These are phyloP conservation scores for Tenodera sinensis DNA, from an alignment of 2,888 invertebrate genomes.

Conservation along the genomic window DNA sequence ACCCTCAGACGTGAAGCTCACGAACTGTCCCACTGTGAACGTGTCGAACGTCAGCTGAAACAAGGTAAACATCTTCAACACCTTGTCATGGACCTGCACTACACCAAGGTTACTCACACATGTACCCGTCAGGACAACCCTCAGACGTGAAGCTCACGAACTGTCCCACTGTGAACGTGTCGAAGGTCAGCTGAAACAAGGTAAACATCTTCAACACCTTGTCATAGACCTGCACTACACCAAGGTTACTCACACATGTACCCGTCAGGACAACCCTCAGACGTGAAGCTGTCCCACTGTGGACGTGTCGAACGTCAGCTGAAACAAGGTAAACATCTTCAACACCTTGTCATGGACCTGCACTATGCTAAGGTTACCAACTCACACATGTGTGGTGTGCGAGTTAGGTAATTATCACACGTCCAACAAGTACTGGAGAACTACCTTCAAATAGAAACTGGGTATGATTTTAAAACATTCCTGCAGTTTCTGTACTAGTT, in stretches of 20 bases:
- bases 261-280: slow-evolving; percentile 75
- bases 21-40: slow-evolving; percentile 76
- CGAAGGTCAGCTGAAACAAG: slow-evolving; percentile 68
- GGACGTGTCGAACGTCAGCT: slow-evolving; percentile 81
- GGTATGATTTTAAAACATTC: too few relatives aligned
- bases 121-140: slow-evolving; percentile 76
- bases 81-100: too few relatives aligned
- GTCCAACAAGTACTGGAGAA: too few relatives aligned
- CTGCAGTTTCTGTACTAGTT: too few relatives aligned
- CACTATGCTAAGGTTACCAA: too few relatives aligned
- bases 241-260: too few relatives aligned
- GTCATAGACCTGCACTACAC: too few relatives aligned
- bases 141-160: slow-evolving; percentile 73
- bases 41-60: slow-evolving; percentile 78
- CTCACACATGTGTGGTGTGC: too few relatives aligned
- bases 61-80: neutral
- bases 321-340: slow-evolving; percentile 39
- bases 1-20: slow-evolving; percentile 71
- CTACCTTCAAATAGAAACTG: too few relatives aligned
- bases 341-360: too few relatives aligned
- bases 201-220: neutral
- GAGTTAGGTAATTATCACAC: too few relatives aligned
- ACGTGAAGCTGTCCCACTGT: slow-evolving; percentile 73
- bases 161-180: slow-evolving; percentile 77
- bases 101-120: too few relatives aligned